A percentile compares a stretch with the other conserved stretches of the same genome.
Evolutionary conservation across 2,797 vertebrate species (phyloP).

Genomic region (Streptopelia turtur): DNA sequence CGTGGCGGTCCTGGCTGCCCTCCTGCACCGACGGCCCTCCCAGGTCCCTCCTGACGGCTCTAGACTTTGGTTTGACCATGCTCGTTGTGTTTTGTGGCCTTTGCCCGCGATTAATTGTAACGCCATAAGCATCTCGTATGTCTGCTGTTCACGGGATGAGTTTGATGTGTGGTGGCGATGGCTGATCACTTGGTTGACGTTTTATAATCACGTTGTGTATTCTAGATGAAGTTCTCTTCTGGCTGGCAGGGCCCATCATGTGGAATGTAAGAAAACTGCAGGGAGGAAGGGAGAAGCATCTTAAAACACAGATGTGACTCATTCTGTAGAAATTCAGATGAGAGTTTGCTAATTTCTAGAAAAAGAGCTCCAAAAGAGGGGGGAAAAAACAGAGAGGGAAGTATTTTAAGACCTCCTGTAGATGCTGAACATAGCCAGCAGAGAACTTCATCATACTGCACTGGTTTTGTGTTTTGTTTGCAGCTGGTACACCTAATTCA

Average conservation of each 20-base stretch:
- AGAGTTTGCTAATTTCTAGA: conserved; percentile 13
- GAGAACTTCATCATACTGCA: conserved; percentile 2
- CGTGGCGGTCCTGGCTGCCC: neutral
- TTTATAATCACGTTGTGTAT: conserved; percentile 12
- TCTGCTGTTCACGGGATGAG: conserved; percentile 18
- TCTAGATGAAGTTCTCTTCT: conserved; percentile 54
- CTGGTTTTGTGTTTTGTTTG: conserved; percentile 13
- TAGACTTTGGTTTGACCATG: neutral
- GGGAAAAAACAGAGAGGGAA: neutral
- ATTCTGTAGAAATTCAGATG: conserved; percentile 39
- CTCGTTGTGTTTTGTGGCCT: neutral
- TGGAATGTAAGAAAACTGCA: neutral
- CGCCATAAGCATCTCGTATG: neutral
- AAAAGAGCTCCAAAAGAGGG: neutral
- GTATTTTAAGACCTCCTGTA: neutral
- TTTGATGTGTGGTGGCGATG: conserved; percentile 21
- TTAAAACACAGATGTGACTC: conserved; percentile 51
- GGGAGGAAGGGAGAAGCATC: conserved; percentile 29
- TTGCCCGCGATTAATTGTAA: neutral
- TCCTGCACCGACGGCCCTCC: neutral
- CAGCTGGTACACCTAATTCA: neutral
- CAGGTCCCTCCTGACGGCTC: neutral
- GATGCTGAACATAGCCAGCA: neutral
- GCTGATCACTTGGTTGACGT: conserved; percentile 38
- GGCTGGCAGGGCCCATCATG: neutral